Percentiles rank a stretch among this genome's conserved stretches.
phyloP scores from a whole-genome alignment of 2,888 invertebrate species.

The Perizoma affinitatum region DNA sequence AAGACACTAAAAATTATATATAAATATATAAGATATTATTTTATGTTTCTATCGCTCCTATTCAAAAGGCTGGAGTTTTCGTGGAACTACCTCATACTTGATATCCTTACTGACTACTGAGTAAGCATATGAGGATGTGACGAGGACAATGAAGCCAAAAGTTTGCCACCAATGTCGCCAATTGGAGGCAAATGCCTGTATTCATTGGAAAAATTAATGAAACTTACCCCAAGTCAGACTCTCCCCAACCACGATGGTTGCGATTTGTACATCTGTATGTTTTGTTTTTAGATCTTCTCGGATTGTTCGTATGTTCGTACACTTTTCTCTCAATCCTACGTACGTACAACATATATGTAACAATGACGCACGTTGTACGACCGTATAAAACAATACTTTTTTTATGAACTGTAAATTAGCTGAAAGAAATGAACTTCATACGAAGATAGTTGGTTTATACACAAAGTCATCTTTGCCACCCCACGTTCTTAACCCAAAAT shows the following conservation, averaged over 20 bases:
- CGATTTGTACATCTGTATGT: constrained; percentile 47
- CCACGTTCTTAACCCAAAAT: constrained; percentile 37
- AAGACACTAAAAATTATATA: no score
- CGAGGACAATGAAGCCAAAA: constrained; percentile 35
- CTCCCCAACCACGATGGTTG: constrained; percentile 49
- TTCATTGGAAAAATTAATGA: constrained; percentile 82
- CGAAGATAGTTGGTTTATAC: neutral
- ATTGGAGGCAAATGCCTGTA: constrained; percentile 74
- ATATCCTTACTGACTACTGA: no score
- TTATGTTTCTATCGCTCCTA: no score
- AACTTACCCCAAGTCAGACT: constrained; percentile 69
- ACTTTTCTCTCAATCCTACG: neutral
- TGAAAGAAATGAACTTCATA: no score
- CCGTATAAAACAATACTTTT: no score
- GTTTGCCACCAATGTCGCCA: constrained; percentile 62
- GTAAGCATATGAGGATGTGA: no score
- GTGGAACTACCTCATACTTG: no score
- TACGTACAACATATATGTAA: no score
- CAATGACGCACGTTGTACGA: no score
- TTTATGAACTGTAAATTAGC: no score
- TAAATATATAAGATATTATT: no score
- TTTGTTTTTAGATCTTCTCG: constrained; percentile 19
- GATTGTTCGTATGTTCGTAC: neutral
- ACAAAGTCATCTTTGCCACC: neutral
- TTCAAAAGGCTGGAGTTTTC: no score